Base-by-base conservation (phyloP, 2,888 invertebrate genomes). In the Andrena trimmerana region DNA sequence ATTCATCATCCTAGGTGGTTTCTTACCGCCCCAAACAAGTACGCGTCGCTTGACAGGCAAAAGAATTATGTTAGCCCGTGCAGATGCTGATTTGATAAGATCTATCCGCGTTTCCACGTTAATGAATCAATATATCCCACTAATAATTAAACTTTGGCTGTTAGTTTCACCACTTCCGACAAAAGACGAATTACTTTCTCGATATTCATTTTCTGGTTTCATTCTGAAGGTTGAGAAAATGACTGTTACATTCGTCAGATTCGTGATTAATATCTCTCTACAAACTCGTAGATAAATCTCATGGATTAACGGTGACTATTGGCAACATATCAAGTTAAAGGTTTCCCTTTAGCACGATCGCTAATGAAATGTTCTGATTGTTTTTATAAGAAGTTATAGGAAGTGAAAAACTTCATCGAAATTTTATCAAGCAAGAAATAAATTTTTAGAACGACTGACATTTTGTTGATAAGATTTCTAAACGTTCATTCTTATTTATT, bases 111-210 rank as follows among this genome's bases (percentile, higher is more conserved):
- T 66, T 70, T 13, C 50, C 31, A 7, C 75, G 59, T 36, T 66
- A 76, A 76, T 31, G 59, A 65, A 79, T 76, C 79, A 76, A 76
- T 52, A 54, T 42, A 65, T 57, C 36, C 31, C 59, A 36, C 59
- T 79, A 79, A 70, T 79, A 70, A 76, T 76, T 76, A 67, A 76
- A 80, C 20, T 71, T 75, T 54, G 57, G 59, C 13, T 42, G n/a
- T 7, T 24, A 42, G 27, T 42, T 50, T 20, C 36, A 52, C 31
- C 24, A 0, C n/a, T 52, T 59, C 27, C 10, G 31, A 27, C 31
- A 65, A 76, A 70, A 42, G 52, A 62, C 48, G 42, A 63, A 73
- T 33, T 24, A 60, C 59, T 54, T 63, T 29, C 8, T 24, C n/a
- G 52, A 36, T 67, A 72, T 67, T 66, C 36, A 31, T 62, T 60